These are phyloP conservation scores for Pogonocichla stellata DNA, from an alignment of 2,113 vertebrate genomes.

Conservation along the genomic window DNA sequence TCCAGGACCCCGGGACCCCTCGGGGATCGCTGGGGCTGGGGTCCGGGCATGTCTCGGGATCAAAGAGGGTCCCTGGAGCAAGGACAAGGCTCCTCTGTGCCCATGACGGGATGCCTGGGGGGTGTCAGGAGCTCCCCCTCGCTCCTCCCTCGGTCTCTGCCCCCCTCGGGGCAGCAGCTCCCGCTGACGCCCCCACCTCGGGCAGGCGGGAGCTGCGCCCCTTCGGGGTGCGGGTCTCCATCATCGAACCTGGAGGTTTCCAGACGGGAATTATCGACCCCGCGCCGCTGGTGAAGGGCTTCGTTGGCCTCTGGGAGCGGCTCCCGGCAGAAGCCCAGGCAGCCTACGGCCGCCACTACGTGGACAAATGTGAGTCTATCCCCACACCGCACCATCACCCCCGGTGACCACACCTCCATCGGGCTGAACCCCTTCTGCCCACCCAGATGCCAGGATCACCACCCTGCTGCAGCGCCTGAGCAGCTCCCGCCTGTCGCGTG, in stretches of 20 bases:
- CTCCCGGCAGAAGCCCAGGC: constrained; percentile 58
- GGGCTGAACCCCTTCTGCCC: neutral
- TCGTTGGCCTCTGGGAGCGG: constrained; percentile 55
- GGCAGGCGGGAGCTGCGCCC: constrained; percentile 69
- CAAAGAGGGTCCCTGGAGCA: too few species aligned
- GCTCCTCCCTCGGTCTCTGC: accelerated
- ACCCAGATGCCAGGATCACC: neutral
- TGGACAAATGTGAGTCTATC: constrained; percentile 62
- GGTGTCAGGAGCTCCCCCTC: accelerated
- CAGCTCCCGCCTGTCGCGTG: constrained; percentile 60
- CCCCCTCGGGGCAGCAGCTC: accelerated
- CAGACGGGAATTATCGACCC: constrained; percentile 14
- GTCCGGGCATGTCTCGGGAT: neutral
- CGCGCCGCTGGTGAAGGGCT: accelerated
- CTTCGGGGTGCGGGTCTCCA: constrained; percentile 77
- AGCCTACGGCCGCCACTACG: constrained; percentile 68
- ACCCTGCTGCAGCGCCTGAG: neutral
- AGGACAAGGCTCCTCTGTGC: neutral
- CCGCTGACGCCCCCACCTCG: neutral
- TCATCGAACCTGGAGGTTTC: constrained; percentile 77
- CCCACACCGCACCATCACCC: accelerated
- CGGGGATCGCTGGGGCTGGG: too few species aligned
- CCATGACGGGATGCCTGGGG: accelerated
- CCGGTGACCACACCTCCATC: accelerated
- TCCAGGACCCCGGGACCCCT: neutral